These are phyloP conservation scores for Pseudoips prasinana DNA, from an alignment of 2,888 invertebrate genomes.

Conservation along the genomic window DNA sequence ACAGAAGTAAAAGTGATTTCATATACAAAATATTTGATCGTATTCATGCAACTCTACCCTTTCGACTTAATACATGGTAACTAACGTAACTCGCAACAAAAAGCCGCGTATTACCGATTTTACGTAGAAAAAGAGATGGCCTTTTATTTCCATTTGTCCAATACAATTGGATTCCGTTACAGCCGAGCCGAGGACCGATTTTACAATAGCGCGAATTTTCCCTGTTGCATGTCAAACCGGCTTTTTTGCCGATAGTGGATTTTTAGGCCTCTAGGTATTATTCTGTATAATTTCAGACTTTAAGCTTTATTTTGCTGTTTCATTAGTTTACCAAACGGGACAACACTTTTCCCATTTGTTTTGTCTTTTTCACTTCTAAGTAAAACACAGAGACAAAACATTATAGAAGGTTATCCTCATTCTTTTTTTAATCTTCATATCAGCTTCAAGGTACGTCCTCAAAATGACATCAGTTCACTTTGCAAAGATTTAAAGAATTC, in stretches of 20 bases:
- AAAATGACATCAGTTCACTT: too few species aligned
- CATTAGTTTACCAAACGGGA: too few species aligned
- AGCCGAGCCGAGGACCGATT: conserved; percentile 31
- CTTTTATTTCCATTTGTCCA: conserved; percentile 38
- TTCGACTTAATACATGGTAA: conserved; percentile 26
- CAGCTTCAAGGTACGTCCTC: too few species aligned
- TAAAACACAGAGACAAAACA: too few species aligned
- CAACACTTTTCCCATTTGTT: too few species aligned
- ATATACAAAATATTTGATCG: conserved; percentile 12
- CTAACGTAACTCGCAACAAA: conserved; percentile 27
- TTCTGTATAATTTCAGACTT: too few species aligned
- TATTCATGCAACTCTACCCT: conserved; percentile 7
- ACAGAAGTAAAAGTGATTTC: conserved; percentile 11
- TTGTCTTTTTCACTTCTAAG: too few species aligned
- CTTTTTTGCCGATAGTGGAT: conserved; percentile 32
- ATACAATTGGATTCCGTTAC: conserved; percentile 45
- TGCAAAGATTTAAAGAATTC: too few species aligned
- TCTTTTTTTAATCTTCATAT: too few species aligned
- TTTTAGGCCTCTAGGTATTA: conserved; percentile 28
- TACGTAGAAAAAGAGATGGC: conserved; percentile 34
- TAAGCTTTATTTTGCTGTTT: too few species aligned
- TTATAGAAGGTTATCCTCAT: too few species aligned
- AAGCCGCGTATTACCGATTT: conserved; percentile 34
- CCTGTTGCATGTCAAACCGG: conserved; percentile 31
- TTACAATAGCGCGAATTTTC: conserved; percentile 41